A percentile compares a stretch with the other conserved stretches of the same genome.
Conservation (phyloP, 2,888 invertebrate species). For the Hirtodrosophila trivittata region DNA sequence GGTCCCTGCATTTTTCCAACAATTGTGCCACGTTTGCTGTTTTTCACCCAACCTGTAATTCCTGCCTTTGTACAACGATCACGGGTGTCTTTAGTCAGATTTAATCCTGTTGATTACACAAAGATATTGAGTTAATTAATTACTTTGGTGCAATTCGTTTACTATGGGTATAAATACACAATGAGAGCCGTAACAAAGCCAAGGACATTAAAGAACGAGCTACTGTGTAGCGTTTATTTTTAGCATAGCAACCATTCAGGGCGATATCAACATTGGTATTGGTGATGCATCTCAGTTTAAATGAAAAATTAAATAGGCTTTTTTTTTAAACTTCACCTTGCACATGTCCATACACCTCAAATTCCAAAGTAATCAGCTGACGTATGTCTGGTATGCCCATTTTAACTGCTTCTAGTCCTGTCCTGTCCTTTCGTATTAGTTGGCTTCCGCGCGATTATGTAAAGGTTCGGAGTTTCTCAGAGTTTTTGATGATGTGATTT, state of each 20-base stretch:
- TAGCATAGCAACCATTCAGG: slow-evolving; percentile 24
- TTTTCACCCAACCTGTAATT: slow-evolving; percentile 96
- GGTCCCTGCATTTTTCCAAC: slow-evolving; percentile 95
- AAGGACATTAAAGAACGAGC: slow-evolving; percentile 61
- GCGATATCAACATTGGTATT: neutral
- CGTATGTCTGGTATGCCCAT: slow-evolving; percentile 87
- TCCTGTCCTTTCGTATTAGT: neutral
- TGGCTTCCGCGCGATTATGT: slow-evolving; percentile 38
- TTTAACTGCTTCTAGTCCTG: slow-evolving; percentile 8
- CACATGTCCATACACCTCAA: slow-evolving; percentile 95
- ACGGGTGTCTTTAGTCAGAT: slow-evolving; percentile 94
- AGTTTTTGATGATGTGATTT: neutral
- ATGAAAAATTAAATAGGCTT: neutral
- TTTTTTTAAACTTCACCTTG: slow-evolving; percentile 87
- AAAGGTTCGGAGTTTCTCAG: slow-evolving; percentile 23
- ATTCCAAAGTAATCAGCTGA: slow-evolving; percentile 91
- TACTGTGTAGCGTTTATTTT: slow-evolving; percentile 51
- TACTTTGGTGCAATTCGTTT: neutral
- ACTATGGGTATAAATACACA: neutral
- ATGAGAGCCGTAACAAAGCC: slow-evolving; percentile 33
- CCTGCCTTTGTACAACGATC: slow-evolving; percentile 90
- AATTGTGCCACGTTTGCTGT: slow-evolving; percentile 93
- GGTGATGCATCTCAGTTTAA: neutral
- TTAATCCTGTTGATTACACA: slow-evolving; percentile 87
- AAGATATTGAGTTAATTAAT: slow-evolving; percentile 15